Conservation (phyloP, 1,140 invertebrate genomes). For the Atta texana region DNA sequence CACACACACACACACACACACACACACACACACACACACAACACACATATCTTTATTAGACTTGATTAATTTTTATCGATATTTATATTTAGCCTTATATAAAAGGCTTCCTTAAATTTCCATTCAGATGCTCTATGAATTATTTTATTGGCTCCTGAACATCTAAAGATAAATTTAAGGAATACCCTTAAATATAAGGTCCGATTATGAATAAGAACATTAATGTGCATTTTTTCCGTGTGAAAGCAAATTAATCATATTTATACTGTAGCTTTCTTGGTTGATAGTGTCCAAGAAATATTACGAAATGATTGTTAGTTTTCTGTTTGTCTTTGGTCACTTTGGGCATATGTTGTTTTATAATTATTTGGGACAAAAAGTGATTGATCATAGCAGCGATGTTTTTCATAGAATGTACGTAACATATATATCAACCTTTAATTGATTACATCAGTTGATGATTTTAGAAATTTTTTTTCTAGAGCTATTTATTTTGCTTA, state of each 20-base stretch:
- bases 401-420: constrained; percentile 25
- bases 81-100: too few relatives aligned
- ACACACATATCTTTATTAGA: too few relatives aligned
- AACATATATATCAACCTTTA: background rate
- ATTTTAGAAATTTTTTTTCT: background rate
- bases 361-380: constrained; percentile 16
- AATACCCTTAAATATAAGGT: too few relatives aligned
- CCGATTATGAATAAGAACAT: too few relatives aligned
- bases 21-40: too few relatives aligned
- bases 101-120: too few relatives aligned
- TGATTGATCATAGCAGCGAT: constrained; percentile 13
- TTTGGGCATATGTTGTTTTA: constrained; percentile 12
- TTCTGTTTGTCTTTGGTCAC: background rate
- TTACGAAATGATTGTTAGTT: background rate
- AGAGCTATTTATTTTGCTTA: background rate
- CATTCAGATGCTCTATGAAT: too few relatives aligned
- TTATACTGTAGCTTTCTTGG: constrained; percentile 12
- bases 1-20: too few relatives aligned
- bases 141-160: too few relatives aligned
- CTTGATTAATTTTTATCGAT: too few relatives aligned
- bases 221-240: background rate
- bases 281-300: constrained; percentile 5
- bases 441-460: background rate
- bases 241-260: background rate
- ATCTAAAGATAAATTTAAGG: too few relatives aligned